phyloP scores from a whole-genome alignment of 1,140 invertebrate species.

The Agrypnia vestita region DNA sequence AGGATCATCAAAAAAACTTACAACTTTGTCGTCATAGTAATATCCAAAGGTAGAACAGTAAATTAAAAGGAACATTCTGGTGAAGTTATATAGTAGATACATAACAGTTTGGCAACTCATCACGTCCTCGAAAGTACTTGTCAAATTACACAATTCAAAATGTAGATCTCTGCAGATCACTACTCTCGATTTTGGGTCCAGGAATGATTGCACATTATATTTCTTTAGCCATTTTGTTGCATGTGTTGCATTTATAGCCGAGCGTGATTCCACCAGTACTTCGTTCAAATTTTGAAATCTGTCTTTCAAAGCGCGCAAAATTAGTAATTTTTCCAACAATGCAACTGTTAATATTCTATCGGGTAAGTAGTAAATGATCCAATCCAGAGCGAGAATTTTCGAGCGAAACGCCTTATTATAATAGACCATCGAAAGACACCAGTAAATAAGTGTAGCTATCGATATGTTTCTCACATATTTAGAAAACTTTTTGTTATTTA shows the following conservation, averaged over 20 bases:
- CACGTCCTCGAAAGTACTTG: not conserved
- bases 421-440: not conserved
- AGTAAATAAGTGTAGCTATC: not conserved
- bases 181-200: not conserved
- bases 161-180: not conserved
- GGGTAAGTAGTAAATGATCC: not conserved
- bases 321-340: not conserved
- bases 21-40: too few relatives aligned
- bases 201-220: too few relatives aligned
- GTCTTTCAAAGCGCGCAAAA: not conserved
- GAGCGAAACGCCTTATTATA: not conserved
- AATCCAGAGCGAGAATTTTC: not conserved
- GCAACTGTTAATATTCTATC: not conserved
- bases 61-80: not conserved
- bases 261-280: too few relatives aligned
- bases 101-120: not conserved
- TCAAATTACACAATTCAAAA: constrained; percentile 4
- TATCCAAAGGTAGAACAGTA: not conserved
- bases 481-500: not conserved
- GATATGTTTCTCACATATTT: not conserved
- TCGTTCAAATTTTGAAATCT: not conserved
- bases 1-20: not conserved
- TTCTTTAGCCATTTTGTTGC: too few relatives aligned
- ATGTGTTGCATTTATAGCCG: too few relatives aligned
- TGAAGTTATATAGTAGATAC: not conserved